Base-by-base conservation (phyloP, 2,797 vertebrate genomes). In the Vespertilio murinus region DNA sequence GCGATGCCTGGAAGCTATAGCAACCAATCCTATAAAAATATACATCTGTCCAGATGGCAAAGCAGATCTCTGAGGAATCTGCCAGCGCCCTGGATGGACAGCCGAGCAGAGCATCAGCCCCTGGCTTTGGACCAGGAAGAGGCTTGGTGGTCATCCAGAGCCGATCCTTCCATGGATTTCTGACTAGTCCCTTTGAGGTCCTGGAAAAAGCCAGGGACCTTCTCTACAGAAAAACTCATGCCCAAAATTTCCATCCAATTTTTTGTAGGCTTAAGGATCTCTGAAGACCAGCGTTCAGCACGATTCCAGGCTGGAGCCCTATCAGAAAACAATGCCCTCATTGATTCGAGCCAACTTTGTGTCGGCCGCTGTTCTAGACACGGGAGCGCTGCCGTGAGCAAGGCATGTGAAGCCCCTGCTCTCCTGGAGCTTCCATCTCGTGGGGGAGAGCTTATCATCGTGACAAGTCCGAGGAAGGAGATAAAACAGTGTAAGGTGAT, bases 1-100 rank as follows among this genome's bases (percentile, higher is more conserved):
- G 11, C 0, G 3, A 84, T 85, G 64, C 42, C 79, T 85, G 52
- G 71, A 52, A 95, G 12, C 89, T 79, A 82, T 65, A 92, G 93
- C 70, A 94, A 95, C 74, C 73, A 47, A 47, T 65, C 23, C 47
- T 81, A 79, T 65, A 73, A 84, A 95, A 94, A 61, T 42, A 78
- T 10, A 40, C 47, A 67, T 61, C 86, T 92, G 74, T 79, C 54
- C 69, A 33, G 38, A 69, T 12, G 75, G 45, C 79, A 56, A 64
- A 91, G 38, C 11, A 78, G 35, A 9, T 30, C 40, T 25, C 54
- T 20, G 64, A 40, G 65, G 54, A 40, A 6, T 69, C 70, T 23
- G 33, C 49, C 45, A 45, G 81, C 22, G 67, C 7, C 52, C 2
- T 9, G 30, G 9, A n/a, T 33, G 61, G 65, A 20, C 10, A 7